Conservation (phyloP, 2,888 invertebrate genomes). For the Scaptomyza cyrtandrae region DNA sequence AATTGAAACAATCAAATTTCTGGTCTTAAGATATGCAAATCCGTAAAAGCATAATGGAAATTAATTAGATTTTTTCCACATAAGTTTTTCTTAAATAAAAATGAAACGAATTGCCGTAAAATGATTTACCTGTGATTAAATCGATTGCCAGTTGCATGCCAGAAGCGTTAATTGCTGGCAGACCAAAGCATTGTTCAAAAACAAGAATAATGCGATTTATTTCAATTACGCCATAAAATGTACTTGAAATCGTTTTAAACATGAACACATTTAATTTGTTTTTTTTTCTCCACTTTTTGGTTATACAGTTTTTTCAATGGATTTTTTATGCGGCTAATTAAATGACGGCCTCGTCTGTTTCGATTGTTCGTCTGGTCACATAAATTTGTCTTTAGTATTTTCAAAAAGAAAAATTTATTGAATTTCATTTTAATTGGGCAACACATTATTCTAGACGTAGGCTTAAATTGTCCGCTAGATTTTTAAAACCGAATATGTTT, state of each 20-base stretch:
- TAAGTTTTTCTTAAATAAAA: too few relatives aligned
- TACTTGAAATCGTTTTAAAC: constrained; percentile 69
- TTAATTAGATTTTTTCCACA: too few relatives aligned
- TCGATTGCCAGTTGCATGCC: background rate
- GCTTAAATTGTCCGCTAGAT: constrained; percentile 26
- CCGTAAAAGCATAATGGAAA: too few relatives aligned
- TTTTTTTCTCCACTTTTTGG: constrained; percentile 11
- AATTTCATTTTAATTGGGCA: constrained; percentile 62
- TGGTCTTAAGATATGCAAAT: too few relatives aligned
- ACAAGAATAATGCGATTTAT: constrained; percentile 45
- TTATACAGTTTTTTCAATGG: constrained; percentile 30
- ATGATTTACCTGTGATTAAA: constrained; percentile 15
- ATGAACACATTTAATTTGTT: constrained; percentile 23
- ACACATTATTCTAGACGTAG: constrained; percentile 49
- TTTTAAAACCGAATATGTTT: constrained; percentile 7
- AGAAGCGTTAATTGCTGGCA: constrained; percentile 13
- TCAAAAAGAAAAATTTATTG: constrained; percentile 52
- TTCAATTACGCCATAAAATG: constrained; percentile 69
- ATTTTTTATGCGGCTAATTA: constrained; percentile 57
- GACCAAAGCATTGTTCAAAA: constrained; percentile 44
- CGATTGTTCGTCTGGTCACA: constrained; percentile 22
- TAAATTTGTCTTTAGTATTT: constrained; percentile 58
- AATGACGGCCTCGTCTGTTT: constrained; percentile 25
- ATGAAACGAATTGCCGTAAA: background rate
- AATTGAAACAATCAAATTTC: too few relatives aligned